These are phyloP conservation scores for Erythrolamprus reginae DNA, from an alignment of 2,113 vertebrate genomes.

Conservation along the genomic window DNA sequence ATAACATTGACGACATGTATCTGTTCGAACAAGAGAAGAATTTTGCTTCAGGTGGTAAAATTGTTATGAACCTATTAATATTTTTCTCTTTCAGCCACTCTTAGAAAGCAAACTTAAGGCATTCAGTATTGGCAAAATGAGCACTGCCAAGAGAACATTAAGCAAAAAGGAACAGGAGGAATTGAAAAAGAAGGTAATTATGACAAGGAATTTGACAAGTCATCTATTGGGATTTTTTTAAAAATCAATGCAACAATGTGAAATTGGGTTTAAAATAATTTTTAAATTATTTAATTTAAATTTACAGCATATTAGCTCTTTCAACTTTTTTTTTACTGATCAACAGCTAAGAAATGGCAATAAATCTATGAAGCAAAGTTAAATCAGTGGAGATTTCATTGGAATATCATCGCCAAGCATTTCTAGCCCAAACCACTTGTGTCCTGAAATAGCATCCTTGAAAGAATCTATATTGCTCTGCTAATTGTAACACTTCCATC, in stretches of 20 bases:
- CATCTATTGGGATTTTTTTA: not conserved
- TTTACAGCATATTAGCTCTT: not conserved
- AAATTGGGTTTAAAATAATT: not conserved
- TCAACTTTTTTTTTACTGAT: not conserved
- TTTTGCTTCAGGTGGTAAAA: not conserved
- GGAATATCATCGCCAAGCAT: not conserved
- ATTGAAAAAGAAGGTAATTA: constrained; percentile 91
- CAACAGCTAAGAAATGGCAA: not conserved
- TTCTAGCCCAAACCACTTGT: not conserved
- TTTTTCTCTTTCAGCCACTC: constrained; percentile 74
- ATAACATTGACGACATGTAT: not conserved
- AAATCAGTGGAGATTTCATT: not conserved
- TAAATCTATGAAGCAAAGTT: not conserved
- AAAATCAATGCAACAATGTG: not conserved
- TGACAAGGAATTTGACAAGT: not conserved
- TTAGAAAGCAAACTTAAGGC: constrained; percentile 95
- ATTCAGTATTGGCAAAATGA: constrained; percentile 97
- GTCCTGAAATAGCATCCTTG: not conserved
- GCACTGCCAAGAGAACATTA: constrained; percentile 89
- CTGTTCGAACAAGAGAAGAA: not conserved
- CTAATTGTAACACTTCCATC: not conserved
- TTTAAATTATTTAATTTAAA: too few species aligned
- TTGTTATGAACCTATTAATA: not conserved
- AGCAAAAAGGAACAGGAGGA: constrained; percentile 98
- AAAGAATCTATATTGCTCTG: not conserved